These are phyloP conservation scores for Falco concolor DNA, from an alignment of 2,797 vertebrate genomes.

Conservation along the genomic window DNA sequence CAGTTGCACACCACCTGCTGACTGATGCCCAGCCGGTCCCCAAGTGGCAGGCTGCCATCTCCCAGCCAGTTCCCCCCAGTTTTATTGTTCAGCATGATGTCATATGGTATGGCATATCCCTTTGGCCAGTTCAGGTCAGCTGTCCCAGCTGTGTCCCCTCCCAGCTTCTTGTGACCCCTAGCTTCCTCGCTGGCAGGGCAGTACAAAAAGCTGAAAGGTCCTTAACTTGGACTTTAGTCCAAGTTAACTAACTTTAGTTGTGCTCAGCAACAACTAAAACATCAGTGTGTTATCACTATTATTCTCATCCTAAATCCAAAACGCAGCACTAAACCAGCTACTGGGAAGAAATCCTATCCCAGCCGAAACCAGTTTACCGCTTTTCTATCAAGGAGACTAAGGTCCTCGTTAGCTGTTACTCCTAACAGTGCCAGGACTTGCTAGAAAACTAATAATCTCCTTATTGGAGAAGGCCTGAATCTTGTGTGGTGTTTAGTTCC, in stretches of 20 bases:
- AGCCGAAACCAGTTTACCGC: not conserved
- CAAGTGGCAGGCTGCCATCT: not conserved
- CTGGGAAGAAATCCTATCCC: not conserved
- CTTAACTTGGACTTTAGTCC: not conserved
- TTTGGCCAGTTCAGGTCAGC: not conserved
- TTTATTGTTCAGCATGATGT: not conserved
- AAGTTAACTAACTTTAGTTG: too few species aligned
- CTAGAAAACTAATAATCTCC: not conserved
- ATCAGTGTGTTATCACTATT: not conserved
- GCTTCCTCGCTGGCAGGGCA: not conserved
- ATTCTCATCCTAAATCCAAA: not conserved
- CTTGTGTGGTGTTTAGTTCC: not conserved
- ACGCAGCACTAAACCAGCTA: not conserved
- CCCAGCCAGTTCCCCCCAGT: not conserved
- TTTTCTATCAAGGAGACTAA: not conserved
- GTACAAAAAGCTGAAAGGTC: not conserved
- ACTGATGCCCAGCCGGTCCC: not conserved
- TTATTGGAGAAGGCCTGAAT: not conserved
- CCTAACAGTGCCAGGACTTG: not conserved
- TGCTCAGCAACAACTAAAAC: too few species aligned
- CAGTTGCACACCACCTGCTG: not conserved
- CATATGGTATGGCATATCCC: not conserved
- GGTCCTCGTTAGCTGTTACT: not conserved
- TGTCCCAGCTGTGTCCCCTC: not conserved
- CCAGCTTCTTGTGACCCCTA: not conserved